Evolutionary conservation across 2,113 vertebrate species (phyloP).

Genomic region (Eulemur rufifrons): DNA sequence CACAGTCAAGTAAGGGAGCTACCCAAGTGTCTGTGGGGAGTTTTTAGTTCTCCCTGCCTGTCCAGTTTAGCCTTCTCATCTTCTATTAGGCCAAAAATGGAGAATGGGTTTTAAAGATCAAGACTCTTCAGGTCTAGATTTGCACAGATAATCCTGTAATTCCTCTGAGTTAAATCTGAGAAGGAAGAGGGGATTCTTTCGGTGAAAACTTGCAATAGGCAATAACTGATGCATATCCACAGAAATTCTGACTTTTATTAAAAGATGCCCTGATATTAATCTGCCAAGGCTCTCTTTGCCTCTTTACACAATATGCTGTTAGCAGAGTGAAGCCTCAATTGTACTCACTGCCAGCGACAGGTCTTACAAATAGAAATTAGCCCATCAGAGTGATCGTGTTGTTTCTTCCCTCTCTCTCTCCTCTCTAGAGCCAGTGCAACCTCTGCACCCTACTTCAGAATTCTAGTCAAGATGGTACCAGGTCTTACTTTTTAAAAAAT

Average conservation of each 20-base stretch:
- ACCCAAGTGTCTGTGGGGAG: not conserved
- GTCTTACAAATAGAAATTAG: not conserved
- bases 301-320: not conserved
- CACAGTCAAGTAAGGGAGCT: not conserved
- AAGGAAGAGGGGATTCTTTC: not conserved
- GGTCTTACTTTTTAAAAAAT: conserved; percentile 50
- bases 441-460: not conserved
- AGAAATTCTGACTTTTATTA: not conserved
- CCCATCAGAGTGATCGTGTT: not conserved
- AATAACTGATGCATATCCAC: not conserved
- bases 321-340: not conserved
- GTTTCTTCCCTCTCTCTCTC: not conserved
- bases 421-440: not conserved
- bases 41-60: not conserved
- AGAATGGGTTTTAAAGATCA: not conserved
- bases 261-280: not conserved
- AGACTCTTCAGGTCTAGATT: not conserved
- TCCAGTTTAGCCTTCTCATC: not conserved
- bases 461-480: not conserved
- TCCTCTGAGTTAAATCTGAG: not conserved
- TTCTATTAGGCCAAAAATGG: not conserved
- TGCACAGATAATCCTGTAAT: not conserved
- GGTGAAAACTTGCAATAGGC: not conserved
- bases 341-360: not conserved
- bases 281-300: not conserved